Conservation (phyloP, 2,797 vertebrate genomes). For the Carapus acus region DNA sequence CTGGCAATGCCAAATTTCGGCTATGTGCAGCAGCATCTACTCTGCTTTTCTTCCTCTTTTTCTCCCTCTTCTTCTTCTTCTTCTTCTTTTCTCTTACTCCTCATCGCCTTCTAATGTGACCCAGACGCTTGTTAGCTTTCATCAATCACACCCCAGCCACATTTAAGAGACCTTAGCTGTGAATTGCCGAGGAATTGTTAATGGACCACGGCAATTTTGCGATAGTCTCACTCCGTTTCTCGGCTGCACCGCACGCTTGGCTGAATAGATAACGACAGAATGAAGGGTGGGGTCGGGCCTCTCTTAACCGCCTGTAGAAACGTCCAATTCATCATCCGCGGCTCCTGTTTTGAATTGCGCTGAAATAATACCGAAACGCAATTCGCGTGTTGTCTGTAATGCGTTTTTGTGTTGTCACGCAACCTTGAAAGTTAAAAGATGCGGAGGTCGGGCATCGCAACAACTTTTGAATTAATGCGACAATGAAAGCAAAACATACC, state of each 20-base stretch:
- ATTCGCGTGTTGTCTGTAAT: constrained; percentile 10
- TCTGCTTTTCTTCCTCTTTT: no score
- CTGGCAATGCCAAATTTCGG: constrained; percentile 24
- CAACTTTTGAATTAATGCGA: no score
- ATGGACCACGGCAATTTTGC: constrained; percentile 46
- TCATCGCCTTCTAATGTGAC: constrained; percentile 43
- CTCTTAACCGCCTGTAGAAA: constrained; percentile 18
- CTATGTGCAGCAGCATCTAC: constrained; percentile 10
- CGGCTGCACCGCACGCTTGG: constrained; percentile 29
- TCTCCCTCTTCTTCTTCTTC: constrained; percentile 1
- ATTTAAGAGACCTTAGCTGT: constrained; percentile 25
- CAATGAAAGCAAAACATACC: no score
- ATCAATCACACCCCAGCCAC: constrained; percentile 37
- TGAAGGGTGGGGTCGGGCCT: constrained; percentile 15
- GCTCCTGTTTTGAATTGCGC: neutral
- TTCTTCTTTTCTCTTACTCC: constrained; percentile 3
- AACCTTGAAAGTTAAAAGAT: neutral
- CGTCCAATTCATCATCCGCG: constrained; percentile 19
- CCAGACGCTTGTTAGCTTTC: constrained; percentile 43
- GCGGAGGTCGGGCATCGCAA: neutral
- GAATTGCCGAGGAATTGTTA: constrained; percentile 33
- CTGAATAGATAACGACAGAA: constrained; percentile 38
- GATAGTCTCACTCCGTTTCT: constrained; percentile 45
- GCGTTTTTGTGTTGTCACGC: constrained; percentile 4
- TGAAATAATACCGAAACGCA: neutral